Evolutionary conservation across 2,113 vertebrate species (phyloP).

Genomic region (Hystrix cristata): DNA sequence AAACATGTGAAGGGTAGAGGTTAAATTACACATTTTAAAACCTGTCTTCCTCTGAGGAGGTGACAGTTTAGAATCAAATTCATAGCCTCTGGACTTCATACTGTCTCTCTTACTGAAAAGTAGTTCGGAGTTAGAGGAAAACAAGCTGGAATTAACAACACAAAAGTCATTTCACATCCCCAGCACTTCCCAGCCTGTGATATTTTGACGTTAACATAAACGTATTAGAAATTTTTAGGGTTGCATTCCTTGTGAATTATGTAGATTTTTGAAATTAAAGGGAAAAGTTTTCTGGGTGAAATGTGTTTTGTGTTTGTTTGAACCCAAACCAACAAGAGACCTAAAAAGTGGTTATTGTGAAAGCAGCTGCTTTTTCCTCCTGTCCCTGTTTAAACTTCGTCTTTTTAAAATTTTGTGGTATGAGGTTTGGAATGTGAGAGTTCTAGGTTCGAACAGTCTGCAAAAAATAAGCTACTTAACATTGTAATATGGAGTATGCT

Average conservation of each 20-base stretch:
- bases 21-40: not conserved
- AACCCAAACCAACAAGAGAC: conserved; percentile 27
- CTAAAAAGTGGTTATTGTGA: conserved; percentile 2
- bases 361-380: conserved; percentile 3
- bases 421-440: conserved; percentile 17
- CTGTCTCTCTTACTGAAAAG: not conserved
- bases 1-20: not conserved
- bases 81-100: not conserved
- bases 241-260: conserved; percentile 13
- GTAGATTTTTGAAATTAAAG: conserved; percentile 51
- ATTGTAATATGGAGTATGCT: not conserved
- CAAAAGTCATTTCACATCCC: not conserved
- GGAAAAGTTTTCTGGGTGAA: conserved; percentile 57
- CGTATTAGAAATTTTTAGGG: conserved; percentile 43
- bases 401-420: not conserved
- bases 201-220: conserved; percentile 51
- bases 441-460: conserved; percentile 11
- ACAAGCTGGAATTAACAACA: not conserved
- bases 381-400: conserved; percentile 39
- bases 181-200: not conserved
- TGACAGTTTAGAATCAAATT: conserved; percentile 11
- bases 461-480: not conserved
- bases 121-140: not conserved
- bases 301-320: conserved; percentile 58
- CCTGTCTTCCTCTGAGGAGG: not conserved